Evolutionary conservation across 2,113 vertebrate species (phyloP).

Genomic region (Laterallus jamaicensis): DNA sequence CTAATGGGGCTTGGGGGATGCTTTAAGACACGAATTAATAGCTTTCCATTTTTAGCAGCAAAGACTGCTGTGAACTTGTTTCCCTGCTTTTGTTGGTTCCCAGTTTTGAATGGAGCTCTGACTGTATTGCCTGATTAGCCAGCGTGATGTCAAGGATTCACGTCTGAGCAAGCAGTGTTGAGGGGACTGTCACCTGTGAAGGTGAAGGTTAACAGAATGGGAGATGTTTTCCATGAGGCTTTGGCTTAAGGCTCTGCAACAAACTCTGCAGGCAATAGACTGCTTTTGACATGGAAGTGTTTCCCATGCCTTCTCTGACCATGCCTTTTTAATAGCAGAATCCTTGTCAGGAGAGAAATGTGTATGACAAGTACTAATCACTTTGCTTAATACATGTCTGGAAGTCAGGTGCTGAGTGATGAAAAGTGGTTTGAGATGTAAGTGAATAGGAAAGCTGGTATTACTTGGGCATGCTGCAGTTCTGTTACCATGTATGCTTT

Average conservation of each 20-base stretch:
- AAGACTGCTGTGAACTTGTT: background rate
- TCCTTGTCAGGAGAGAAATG: background rate
- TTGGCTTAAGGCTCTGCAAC: background rate
- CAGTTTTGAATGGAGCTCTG: background rate
- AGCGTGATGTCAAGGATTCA: background rate
- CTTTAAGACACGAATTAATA: slow-evolving; percentile 14
- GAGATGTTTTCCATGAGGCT: background rate
- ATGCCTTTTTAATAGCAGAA: background rate
- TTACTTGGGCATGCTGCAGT: background rate
- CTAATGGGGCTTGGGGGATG: slow-evolving; percentile 1
- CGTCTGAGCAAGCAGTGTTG: too few species aligned
- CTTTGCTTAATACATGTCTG: background rate
- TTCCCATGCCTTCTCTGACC: background rate
- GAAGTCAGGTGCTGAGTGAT: background rate
- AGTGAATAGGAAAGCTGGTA: background rate
- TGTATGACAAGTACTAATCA: background rate
- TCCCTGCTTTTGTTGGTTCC: background rate
- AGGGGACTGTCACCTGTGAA: background rate
- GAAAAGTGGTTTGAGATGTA: background rate
- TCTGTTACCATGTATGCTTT: background rate
- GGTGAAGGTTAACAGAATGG: background rate
- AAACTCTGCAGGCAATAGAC: background rate
- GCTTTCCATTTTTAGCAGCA: slow-evolving; percentile 26
- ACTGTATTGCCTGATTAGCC: background rate
- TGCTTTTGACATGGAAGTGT: background rate